phyloP scores from a whole-genome alignment of 2,888 invertebrate genomes.

The Zeuzera pyrina region DNA sequence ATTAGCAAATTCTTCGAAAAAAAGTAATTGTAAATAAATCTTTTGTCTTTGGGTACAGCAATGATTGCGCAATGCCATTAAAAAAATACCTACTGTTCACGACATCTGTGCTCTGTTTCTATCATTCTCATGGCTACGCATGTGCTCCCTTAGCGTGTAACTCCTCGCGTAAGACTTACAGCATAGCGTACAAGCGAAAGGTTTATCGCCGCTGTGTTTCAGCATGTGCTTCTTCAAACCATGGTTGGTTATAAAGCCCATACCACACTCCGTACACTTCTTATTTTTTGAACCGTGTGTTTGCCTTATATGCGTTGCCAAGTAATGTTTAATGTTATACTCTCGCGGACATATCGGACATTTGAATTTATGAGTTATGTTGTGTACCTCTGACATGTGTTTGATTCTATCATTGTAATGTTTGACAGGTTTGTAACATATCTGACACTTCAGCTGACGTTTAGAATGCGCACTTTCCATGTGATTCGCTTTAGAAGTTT shows the following conservation, averaged over 20 bases:
- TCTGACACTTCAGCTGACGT: conserved; percentile 46
- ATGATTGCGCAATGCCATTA: too few species aligned
- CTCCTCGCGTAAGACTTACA: conserved; percentile 39
- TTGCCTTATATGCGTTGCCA: conserved; percentile 54
- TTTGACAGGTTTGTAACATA: conserved; percentile 54
- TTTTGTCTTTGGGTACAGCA: too few species aligned
- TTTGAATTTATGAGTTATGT: conserved; percentile 51
- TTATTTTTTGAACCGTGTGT: conserved; percentile 59
- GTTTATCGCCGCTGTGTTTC: conserved; percentile 51
- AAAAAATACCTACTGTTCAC: too few species aligned
- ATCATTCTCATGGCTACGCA: conserved; percentile 30
- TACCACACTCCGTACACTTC: conserved; percentile 57
- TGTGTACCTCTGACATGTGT: conserved; percentile 54
- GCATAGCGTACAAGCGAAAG: conserved; percentile 46
- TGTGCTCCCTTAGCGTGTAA: conserved; percentile 37
- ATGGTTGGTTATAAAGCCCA: conserved; percentile 62
- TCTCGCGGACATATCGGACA: conserved; percentile 45
- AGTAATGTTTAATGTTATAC: conserved; percentile 55
- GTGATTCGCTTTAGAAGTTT: conserved; percentile 46
- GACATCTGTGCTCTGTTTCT: too few species aligned
- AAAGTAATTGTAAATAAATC: too few species aligned
- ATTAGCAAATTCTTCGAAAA: too few species aligned
- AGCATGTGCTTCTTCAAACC: conserved; percentile 60
- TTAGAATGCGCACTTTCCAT: conserved; percentile 52
- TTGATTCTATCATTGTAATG: conserved; percentile 58